Evolutionary conservation across 1,140 invertebrate genomes (phyloP).

Genomic region (Drosophila watanabei): DNA sequence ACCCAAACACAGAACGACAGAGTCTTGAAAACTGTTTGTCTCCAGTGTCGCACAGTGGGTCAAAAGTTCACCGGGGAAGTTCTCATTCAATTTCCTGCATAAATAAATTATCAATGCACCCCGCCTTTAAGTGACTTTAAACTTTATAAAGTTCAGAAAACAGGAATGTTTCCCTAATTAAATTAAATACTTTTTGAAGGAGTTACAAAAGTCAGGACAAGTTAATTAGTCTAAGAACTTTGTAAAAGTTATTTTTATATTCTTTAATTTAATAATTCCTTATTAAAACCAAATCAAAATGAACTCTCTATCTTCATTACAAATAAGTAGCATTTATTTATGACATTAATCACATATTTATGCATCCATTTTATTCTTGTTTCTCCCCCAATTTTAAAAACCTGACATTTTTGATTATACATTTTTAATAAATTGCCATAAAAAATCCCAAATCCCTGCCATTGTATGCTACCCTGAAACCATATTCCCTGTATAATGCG

Average conservation of each 20-base stretch:
- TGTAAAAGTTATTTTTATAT: neutral
- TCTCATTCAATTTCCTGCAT: neutral
- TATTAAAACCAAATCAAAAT: neutral
- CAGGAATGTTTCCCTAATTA: neutral
- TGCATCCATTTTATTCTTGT: neutral
- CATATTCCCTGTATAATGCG: slow-evolving; percentile 39
- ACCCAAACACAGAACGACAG: slow-evolving; percentile 17
- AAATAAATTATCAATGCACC: neutral
- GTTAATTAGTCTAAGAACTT: neutral
- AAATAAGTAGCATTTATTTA: neutral
- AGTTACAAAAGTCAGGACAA: neutral
- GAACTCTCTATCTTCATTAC: neutral
- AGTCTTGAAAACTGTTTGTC: slow-evolving; percentile 67
- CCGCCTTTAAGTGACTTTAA: neutral
- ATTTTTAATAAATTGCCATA: slow-evolving; percentile 13
- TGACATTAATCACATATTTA: neutral
- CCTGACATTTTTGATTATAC: neutral
- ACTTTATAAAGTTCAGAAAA: neutral
- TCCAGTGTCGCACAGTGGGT: slow-evolving; percentile 39
- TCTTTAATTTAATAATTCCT: neutral
- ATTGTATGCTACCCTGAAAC: slow-evolving; percentile 16
- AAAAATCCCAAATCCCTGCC: slow-evolving; percentile 7
- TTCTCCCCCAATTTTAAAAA: neutral
- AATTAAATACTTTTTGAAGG: neutral
- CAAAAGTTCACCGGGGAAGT: neutral